Base-by-base conservation (phyloP, 2,888 invertebrate genomes). In the Drosophila buzzatii region DNA sequence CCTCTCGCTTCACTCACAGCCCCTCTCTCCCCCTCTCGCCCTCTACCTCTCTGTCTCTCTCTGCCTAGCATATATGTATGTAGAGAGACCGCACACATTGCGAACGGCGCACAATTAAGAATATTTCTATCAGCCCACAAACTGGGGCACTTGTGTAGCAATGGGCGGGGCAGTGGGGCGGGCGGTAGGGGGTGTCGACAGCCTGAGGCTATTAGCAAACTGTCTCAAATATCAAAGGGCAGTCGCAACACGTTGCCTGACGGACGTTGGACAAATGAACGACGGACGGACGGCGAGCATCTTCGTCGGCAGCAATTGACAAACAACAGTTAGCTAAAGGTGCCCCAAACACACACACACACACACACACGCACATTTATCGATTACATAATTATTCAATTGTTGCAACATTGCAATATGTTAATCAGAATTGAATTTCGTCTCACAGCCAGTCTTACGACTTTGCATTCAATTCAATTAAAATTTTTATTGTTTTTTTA, bases 141-240 rank as follows among this genome's bases (percentile, higher is more conserved):
- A 51, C 14, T 57, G 61, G 31, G 56, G 7, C 49, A 23, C 20
- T n/a, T 8, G 10, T 16, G 10, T 2, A 2, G 16, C 27, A 3
- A 14, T 6, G 20, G 9, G 23, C 12, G 42, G 39, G 27, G 20
- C 14, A 9, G 23, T 23, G 41, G 20, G 2, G 3, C n/a, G 42
- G 16, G 23, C 23, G 31, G 23, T 1, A 0, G 23, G 18, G 2
- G 31, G 27, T 27, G 27, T 27, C 27, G 27, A 27, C 1, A 12
- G 27, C 23, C 65, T 31, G 47, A 67, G 85, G 85, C 91, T 91
- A 90, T 91, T 91, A 91, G 91, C 81, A 88, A 83, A 85, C 69
- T 79, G 81, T 75, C 82, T 91, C 91, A 84, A 91, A 91, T 91
- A 91, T 91, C 91, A 91, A 91, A 91, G 87, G 68, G 45, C 73